Evolutionary conservation across 2,113 vertebrate genomes (phyloP), one percentile per base, ranked within the genome.

Genomic region (Archilochus colubris): DNA sequence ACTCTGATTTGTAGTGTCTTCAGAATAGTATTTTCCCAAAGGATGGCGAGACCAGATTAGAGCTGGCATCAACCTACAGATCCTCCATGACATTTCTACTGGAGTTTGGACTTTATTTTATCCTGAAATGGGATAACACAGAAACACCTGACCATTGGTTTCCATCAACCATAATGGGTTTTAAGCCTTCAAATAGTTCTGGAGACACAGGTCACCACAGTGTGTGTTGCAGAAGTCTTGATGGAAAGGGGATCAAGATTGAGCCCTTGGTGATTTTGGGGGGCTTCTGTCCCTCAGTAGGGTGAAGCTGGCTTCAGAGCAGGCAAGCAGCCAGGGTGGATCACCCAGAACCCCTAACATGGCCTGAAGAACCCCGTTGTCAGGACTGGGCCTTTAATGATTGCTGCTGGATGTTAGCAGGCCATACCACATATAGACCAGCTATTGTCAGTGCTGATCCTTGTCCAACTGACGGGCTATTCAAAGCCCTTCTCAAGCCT

Each of bases 381-480:
- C 86, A 55, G 64, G 84, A 74, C 83, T 12, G 68, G 92, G 76
- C 86, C 91, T 95, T 86, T 46, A 80, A 58, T n/a, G 88, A 62
- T 40, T 4, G 68, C 90, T 59, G 79, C 88, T 86, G 69, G 76
- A 80, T 70, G 90, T 82, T 91, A 89, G 93, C 90, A 89, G 95
- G 94, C 94, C 85, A 77, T 94, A 94, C 82, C 88, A 40, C 86
- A 21, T 95, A 94, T 89, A 96, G 93, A 57, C 91, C 9, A 1
- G 86, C 95, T 92, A 94, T 94, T 95, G 95, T 96, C 93, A 61
- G 93, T 27, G 6, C 93, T 95, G 94, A 94, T 95, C 93, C 94
- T 89, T 89, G 91, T 94, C 94, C 89, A 94, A 79, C 91, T 90
- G 91, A 85, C 51, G 84, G 85, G 90, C 92, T 92, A 95, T 95